Conservation (phyloP, 92 coral and sea anemone species). For the Galaxea fascicularis region DNA sequence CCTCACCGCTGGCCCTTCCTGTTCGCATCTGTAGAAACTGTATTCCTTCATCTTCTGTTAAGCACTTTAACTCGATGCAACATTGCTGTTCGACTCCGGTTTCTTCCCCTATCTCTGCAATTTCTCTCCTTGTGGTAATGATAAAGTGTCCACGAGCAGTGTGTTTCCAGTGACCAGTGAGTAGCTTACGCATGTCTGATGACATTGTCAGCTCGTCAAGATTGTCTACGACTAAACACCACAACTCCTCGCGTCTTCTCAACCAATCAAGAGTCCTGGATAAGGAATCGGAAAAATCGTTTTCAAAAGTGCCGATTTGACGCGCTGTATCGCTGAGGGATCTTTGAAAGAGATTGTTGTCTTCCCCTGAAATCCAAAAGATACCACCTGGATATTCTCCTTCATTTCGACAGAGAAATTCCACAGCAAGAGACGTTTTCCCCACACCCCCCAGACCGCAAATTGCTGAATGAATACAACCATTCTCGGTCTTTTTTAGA, state of each 20-base stretch:
- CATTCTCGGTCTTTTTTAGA: conserved; percentile 7
- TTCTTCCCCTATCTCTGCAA: conserved; percentile 57
- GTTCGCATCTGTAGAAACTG: conserved; percentile 66
- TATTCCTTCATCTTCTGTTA: conserved; percentile 66
- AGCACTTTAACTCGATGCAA: conserved; percentile 67
- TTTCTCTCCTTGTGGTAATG: conserved; percentile 84
- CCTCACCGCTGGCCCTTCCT: conserved; percentile 28
- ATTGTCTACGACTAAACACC: conserved; percentile 83
- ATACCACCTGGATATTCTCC: conserved; percentile 75
- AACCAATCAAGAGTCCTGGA: conserved; percentile 73
- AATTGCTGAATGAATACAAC: conserved; percentile 61
- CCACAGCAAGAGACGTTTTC: conserved; percentile 86
- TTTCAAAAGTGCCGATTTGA: conserved; percentile 67
- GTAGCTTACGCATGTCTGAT: conserved; percentile 64
- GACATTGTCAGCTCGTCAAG: conserved; percentile 80
- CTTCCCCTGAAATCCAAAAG: conserved; percentile 92
- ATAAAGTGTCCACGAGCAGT: conserved; percentile 73
- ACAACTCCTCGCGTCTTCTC: conserved; percentile 31
- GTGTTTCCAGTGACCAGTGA: conserved; percentile 79
- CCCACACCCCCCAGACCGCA: conserved; percentile 93
- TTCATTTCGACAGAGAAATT: conserved; percentile 65
- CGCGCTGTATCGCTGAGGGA: conserved; percentile 78
- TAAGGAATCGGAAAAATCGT: conserved; percentile 62
- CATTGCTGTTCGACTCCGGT: conserved; percentile 53
- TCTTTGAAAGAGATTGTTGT: conserved; percentile 59